A percentile compares a stretch with the other conserved stretches of the same genome.
These are phyloP conservation scores for Tiphia femorata DNA, from an alignment of 2,888 invertebrate genomes.

Conservation along the genomic window DNA sequence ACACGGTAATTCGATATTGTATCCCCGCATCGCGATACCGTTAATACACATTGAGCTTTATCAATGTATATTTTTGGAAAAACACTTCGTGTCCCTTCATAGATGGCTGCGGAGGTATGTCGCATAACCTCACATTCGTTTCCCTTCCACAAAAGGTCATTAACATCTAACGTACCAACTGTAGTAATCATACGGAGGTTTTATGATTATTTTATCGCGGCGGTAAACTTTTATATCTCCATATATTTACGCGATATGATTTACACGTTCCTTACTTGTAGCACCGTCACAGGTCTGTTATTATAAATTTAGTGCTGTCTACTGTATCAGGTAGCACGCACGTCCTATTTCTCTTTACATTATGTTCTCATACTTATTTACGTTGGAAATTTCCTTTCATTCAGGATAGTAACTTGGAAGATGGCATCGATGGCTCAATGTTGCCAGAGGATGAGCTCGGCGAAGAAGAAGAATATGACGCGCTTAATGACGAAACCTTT, in stretches of 20 bases:
- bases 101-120: slow-evolving; percentile 34
- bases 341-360: too few relatives aligned
- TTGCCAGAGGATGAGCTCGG: slow-evolving; percentile 75
- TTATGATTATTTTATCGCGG: too few relatives aligned
- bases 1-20: not conserved
- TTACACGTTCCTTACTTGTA: too few relatives aligned
- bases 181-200: not conserved
- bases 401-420: slow-evolving; percentile 55
- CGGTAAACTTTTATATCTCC: too few relatives aligned
- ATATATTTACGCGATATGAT: too few relatives aligned
- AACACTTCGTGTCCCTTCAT: slow-evolving; percentile 6
- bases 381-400: not conserved
- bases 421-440: slow-evolving; percentile 58
- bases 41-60: not conserved
- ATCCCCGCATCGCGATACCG: not conserved
- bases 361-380: not conserved
- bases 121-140: slow-evolving; percentile 54
- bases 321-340: too few relatives aligned
- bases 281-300: too few relatives aligned
- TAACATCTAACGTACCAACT: slow-evolving; percentile 37
- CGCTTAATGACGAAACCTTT: slow-evolving; percentile 93
- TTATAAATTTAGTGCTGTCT: too few relatives aligned
- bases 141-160: slow-evolving; percentile 51
- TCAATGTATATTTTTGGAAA: not conserved
- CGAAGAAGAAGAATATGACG: slow-evolving; percentile 89